Evolutionary conservation across 2,888 invertebrate species (phyloP), one percentile per base, ranked within the genome.

Genomic region (Rhynchonema sp.): DNA sequence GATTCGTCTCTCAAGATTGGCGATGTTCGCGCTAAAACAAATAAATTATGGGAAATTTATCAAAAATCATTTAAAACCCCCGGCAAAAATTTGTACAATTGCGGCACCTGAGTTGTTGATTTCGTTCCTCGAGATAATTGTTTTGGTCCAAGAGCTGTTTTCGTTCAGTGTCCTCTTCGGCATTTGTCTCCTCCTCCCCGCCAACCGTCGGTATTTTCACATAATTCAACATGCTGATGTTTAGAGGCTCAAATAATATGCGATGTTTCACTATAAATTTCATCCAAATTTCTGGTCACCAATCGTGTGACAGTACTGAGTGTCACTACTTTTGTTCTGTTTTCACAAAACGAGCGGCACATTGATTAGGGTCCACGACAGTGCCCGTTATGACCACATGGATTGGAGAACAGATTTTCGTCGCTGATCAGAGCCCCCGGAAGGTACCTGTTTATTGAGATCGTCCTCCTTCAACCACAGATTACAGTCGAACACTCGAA

Each of bases 401-500:
- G n/a, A n/a, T n/a, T n/a, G n/a, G n/a, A n/a, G n/a, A n/a, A n/a
- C n/a, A n/a, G n/a, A n/a, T n/a, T n/a, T n/a, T n/a, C n/a, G n/a
- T n/a, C n/a, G 38, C 17, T 38, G 9, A 13, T 38, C 38, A 38
- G 17, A 38, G 38, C 38, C 38, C 38, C 6, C 38, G 17, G 13
- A 27, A 65, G 69, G 62, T 62, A 74, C 74, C 20, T 73, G 74
- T 58, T 71, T 71, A 67, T 76, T 77, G 2, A 80, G 67, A 63
- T 76, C 74, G 66, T 79, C 78, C 73, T 87, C 88, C 82, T 96
- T 96, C 56, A 98, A 86, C 77, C 91, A 92, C 66, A 98, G 82
- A 78, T 92, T 94, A 76, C 92, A 96, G 76, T 98, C 96, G 66
- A 96, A 88, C 38, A 94, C 90, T 78, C 94, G 92, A 2, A 98